Evolutionary conservation across 2,797 vertebrate species (phyloP), one percentile per base, ranked within the genome.

Genomic region (Eupleurogrammus muticus): DNA sequence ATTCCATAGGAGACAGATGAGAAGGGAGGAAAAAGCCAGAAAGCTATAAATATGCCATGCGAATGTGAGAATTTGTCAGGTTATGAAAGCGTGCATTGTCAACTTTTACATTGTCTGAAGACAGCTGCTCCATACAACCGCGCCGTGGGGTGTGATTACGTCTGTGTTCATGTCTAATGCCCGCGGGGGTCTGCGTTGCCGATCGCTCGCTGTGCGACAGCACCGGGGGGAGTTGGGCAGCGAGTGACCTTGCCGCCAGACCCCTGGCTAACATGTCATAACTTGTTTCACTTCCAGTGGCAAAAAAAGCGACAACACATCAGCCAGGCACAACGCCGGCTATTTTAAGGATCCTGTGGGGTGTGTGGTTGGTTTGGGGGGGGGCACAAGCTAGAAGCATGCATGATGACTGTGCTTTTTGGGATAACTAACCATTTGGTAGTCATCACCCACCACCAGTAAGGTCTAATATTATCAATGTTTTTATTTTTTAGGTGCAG

Each of bases 241-340:
- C 0, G 28, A 59, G 50, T 72, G 85, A 90, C 90, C 85, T 91
- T 89, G 89, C 82, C 80, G 73, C 78, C 40, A 66, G 87, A 85
- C 73, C 73, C 57, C 55, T 47, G 19, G 76, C 76, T 56, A 57
- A 88, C 76, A 82, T 75, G 86, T 87, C 90, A 87, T 70, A 75
- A 74, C 83, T 77, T 8, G 55, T 85, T 88, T 89, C 67, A 69
- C 83, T 77, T 86, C 54, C 77, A 83, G 67, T 40, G 73, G 69
- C 66, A 80, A 77, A 73, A 77, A 73, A 80, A 86, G 82, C 32
- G 5, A 56, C 60, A 35, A 84, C 80, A 59, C 85, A 82, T 82
- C 73, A 70, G 61, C 19, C 60, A 58, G 73, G 70, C 81, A 70
- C 65, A 80, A 56, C 73, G 61, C 12, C 16, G 8, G 78, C 76